phyloP scores from a whole-genome alignment of 2,113 vertebrate species.

The Ardeotis arabs region DNA sequence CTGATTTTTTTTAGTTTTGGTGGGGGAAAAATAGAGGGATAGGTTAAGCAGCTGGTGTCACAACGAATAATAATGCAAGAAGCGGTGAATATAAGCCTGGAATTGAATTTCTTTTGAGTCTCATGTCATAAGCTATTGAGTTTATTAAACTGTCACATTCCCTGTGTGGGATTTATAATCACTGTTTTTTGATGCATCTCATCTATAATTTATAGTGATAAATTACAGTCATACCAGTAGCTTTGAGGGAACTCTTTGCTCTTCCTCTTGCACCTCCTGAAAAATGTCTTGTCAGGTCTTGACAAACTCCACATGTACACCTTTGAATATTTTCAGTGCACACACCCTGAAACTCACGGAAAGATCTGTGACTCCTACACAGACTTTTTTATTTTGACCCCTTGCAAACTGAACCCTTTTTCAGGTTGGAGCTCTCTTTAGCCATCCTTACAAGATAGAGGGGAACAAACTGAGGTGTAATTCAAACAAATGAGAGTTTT shows the following conservation, averaged over 20 bases:
- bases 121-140: background rate
- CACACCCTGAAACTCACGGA: background rate
- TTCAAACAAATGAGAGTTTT: background rate
- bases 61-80: background rate
- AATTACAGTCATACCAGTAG: conserved; percentile 7
- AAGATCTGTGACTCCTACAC: background rate
- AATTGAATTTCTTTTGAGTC: background rate
- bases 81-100: background rate
- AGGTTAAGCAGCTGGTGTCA: background rate
- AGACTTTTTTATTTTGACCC: background rate
- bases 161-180: conserved; percentile 16
- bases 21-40: background rate
- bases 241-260: background rate
- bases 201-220: conserved; percentile 8
- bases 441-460: background rate
- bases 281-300: conserved; percentile 32
- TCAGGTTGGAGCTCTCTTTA: background rate
- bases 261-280: background rate
- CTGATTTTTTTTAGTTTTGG: background rate
- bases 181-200: background rate
- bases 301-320: background rate
- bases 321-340: conserved; percentile 32
- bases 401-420: background rate
- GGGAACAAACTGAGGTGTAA: background rate
- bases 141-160: conserved; percentile 47